Percentiles rank a stretch among this genome's conserved stretches.
Evolutionary conservation across 2,888 invertebrate genomes (phyloP).

Genomic region (Pardosa pseudoannulata): DNA sequence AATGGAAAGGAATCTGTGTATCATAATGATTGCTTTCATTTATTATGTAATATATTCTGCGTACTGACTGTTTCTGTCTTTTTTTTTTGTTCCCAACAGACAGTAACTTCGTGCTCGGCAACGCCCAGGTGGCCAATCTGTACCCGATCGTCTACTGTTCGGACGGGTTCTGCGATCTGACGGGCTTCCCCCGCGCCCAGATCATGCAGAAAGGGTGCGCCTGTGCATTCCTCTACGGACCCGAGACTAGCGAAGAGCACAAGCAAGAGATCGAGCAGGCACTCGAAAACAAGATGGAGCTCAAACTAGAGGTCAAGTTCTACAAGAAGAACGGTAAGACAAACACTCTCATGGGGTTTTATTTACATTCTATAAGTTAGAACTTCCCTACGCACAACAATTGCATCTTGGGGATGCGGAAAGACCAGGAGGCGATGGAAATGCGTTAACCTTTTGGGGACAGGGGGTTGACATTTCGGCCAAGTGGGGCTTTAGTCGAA

Average conservation of each 20-base stretch:
- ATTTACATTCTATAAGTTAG: no score
- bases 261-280: slow-evolving; percentile 92
- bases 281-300: slow-evolving; percentile 91
- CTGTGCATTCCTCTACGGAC: slow-evolving; percentile 94
- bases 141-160: slow-evolving; percentile 98
- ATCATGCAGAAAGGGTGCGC: slow-evolving; percentile 98
- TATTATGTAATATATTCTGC: no score
- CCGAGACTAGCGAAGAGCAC: slow-evolving; percentile 92
- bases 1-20: no score
- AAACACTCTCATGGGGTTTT: no score
- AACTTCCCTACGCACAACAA: no score
- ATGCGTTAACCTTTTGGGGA: no score
- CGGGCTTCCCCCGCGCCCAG: slow-evolving; percentile 93
- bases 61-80: no score
- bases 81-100: slow-evolving; percentile 84
- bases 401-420: no score
- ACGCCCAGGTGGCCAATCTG: slow-evolving; percentile 90
- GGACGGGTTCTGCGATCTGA: slow-evolving; percentile 97
- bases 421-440: no score
- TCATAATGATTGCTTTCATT: no score
- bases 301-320: slow-evolving; percentile 94
- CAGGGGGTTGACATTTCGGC: no score
- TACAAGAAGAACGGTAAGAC: slow-evolving; percentile 93
- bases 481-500: no score
- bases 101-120: slow-evolving; percentile 96